Evolutionary conservation across 2,888 invertebrate genomes (phyloP).

Genomic region (Mermis nigrescens): DNA sequence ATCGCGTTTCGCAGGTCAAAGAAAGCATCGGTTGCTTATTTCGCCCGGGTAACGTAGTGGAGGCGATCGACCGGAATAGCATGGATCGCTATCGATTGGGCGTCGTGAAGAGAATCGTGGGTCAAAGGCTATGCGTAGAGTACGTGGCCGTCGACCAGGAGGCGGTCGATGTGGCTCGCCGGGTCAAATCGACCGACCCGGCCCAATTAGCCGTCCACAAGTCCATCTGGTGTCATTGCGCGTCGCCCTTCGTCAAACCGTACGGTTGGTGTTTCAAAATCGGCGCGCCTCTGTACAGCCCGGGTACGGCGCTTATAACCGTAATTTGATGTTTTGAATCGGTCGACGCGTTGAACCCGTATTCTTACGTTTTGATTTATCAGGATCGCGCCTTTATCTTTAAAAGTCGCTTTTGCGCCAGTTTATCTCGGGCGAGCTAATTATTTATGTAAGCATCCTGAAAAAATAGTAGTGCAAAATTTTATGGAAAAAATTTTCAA

Average conservation of each 20-base stretch:
- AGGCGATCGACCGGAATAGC: conserved; percentile 84
- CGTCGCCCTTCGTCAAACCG: conserved; percentile 77
- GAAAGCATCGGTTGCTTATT: conserved; percentile 26
- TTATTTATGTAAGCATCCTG: too few species aligned
- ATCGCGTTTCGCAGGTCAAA: background rate
- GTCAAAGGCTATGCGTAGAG: conserved; percentile 69
- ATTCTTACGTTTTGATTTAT: too few species aligned
- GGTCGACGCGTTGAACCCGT: background rate
- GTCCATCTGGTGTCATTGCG: conserved; percentile 79
- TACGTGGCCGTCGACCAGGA: conserved; percentile 39
- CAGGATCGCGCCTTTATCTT: too few species aligned
- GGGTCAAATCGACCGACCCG: background rate
- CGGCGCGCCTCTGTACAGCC: conserved; percentile 69
- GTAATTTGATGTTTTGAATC: background rate
- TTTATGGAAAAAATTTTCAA: too few species aligned
- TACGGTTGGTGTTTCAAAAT: conserved; percentile 85
- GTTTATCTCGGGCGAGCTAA: too few species aligned
- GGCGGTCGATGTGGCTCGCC: conserved; percentile 12
- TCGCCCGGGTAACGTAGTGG: conserved; percentile 54
- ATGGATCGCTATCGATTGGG: conserved; percentile 75
- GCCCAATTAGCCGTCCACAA: background rate
- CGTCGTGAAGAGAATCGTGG: conserved; percentile 67
- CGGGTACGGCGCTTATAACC: too few species aligned
- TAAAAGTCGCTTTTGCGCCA: too few species aligned
- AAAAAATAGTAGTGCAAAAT: too few species aligned